These are phyloP conservation scores for Anseranas semipalmata DNA, from an alignment of 2,113 vertebrate genomes.

Conservation along the genomic window DNA sequence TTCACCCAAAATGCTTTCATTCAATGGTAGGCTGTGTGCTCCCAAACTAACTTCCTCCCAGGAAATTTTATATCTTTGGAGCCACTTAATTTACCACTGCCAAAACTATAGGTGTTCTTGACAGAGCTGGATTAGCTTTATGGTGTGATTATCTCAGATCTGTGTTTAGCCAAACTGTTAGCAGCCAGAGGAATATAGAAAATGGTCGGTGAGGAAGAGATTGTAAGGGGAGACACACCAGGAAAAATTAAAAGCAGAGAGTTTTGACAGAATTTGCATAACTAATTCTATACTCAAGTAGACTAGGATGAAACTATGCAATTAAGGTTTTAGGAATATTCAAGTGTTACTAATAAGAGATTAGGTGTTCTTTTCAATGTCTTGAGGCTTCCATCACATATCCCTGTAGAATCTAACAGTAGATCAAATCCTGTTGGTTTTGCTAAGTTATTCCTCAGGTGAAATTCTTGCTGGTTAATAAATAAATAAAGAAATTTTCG, in stretches of 20 bases:
- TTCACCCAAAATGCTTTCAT: not conserved
- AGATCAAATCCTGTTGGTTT: not conserved
- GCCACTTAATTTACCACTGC: not conserved
- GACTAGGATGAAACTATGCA: not conserved
- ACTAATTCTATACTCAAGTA: not conserved
- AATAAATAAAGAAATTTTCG: not conserved
- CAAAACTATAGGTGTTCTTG: not conserved
- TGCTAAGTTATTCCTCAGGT: not conserved
- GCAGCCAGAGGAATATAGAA: not conserved
- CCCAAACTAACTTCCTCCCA: not conserved
- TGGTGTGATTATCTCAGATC: not conserved
- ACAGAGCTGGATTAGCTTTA: not conserved
- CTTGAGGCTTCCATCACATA: not conserved
- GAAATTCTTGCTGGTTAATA: not conserved
- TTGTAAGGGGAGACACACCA: not conserved
- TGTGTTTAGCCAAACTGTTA: not conserved
- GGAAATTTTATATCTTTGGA: not conserved
- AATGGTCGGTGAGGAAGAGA: not conserved
- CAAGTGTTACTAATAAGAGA: not conserved
- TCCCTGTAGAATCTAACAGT: not conserved
- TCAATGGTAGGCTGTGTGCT: not conserved
- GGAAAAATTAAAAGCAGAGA: not conserved
- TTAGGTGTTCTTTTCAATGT: not conserved
- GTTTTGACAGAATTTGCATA: not conserved
- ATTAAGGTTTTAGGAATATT: not conserved